Evolutionary conservation across 2,113 vertebrate species (phyloP).

Genomic region (Lasiurus borealis): DNA sequence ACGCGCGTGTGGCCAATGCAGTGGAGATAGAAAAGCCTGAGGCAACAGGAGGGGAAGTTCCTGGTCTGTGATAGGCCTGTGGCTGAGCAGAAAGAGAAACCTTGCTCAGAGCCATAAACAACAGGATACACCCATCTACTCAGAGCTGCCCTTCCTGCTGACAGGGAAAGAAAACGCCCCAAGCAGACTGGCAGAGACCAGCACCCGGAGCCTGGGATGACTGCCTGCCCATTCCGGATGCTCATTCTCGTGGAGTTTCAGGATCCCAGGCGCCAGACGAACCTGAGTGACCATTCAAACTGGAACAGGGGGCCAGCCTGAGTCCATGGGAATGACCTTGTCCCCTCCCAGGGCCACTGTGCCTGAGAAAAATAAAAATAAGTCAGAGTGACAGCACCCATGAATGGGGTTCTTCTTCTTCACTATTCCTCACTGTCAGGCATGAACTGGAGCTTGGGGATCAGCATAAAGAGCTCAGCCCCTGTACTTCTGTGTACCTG

Average conservation of each 20-base stretch:
- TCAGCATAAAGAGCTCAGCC: not conserved
- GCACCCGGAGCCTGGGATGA: not conserved
- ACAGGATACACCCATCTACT: conserved; percentile 85
- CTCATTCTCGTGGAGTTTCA: not conserved
- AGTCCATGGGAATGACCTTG: not conserved
- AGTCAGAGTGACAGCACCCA: not conserved
- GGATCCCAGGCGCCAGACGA: conserved; percentile 64
- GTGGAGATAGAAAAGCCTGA: not conserved
- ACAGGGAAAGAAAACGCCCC: conserved; percentile 81
- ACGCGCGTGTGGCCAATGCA: not conserved
- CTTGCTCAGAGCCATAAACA: conserved; percentile 76
- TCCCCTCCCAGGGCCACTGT: not conserved
- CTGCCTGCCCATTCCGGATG: conserved; percentile 38
- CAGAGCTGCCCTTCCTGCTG: conserved; percentile 83
- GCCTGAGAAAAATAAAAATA: not conserved
- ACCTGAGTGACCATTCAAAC: not conserved
- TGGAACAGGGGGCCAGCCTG: not conserved
- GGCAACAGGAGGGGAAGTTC: not conserved
- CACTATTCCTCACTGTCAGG: rapidly evolving
- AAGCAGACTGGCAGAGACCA: not conserved
- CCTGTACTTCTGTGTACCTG: not conserved
- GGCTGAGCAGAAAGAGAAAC: conserved; percentile 35
- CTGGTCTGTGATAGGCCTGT: not conserved
- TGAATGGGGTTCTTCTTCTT: not conserved
- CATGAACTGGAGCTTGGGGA: not conserved